Evolutionary conservation across 2,888 invertebrate genomes (phyloP).

Genomic region (Heliconius charithonia): DNA sequence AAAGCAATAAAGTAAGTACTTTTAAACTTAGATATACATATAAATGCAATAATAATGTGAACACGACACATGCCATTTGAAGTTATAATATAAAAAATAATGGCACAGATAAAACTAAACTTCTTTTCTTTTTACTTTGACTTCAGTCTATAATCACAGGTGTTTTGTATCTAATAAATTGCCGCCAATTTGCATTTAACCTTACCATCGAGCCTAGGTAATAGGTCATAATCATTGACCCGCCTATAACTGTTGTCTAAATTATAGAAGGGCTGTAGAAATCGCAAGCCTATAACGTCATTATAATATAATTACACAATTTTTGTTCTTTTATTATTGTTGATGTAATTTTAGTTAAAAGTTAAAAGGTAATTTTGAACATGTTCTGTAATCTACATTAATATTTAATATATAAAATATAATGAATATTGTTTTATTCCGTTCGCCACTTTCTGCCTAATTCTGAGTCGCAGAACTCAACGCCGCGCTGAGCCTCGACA

Average conservation of each 20-base stretch:
- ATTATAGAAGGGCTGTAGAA: constrained; percentile 29
- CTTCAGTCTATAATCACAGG: constrained; percentile 14
- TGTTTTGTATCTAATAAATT: constrained; percentile 19
- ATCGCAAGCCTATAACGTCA: constrained; percentile 28
- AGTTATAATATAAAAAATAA: neutral
- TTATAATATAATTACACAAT: constrained; percentile 30
- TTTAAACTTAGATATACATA: neutral
- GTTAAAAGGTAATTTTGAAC: neutral
- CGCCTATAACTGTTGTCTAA: constrained; percentile 35
- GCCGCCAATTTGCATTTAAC: constrained; percentile 36
- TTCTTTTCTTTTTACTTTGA: constrained; percentile 10
- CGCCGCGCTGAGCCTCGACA: too few relatives aligned
- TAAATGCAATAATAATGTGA: neutral
- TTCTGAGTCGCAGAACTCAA: too few relatives aligned
- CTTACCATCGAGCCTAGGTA: constrained; percentile 30
- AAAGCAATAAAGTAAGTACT: neutral
- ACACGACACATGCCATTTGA: neutral
- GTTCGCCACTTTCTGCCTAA: too few relatives aligned
- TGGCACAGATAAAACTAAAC: neutral
- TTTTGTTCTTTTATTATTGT: constrained; percentile 24
- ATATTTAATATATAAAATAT: too few relatives aligned
- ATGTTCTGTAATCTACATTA: neutral
- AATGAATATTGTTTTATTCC: too few relatives aligned
- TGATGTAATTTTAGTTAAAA: neutral
- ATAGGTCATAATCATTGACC: constrained; percentile 51